Percentiles rank a stretch among this genome's conserved stretches.
Evolutionary conservation across 1,140 invertebrate genomes (phyloP).

Genomic region (Nebria ingens): DNA sequence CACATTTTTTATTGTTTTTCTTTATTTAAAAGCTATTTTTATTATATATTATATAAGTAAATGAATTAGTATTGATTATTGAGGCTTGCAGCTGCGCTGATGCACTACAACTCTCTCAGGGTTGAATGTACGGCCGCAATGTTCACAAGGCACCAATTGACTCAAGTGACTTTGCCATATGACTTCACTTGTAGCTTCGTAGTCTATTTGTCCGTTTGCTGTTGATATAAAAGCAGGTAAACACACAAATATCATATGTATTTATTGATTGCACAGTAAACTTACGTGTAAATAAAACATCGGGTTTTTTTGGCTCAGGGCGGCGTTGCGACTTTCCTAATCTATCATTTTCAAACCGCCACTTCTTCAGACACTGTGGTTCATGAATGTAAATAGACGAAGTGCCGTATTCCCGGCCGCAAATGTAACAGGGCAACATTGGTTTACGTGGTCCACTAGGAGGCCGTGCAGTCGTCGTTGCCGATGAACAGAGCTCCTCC

Average conservation of each 20-base stretch:
- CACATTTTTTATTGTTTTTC: no score
- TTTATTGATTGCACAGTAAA: slow-evolving; percentile 11
- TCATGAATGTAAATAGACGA: slow-evolving; percentile 64
- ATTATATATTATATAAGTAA: no score
- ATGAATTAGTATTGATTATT: background rate
- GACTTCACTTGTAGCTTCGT: slow-evolving; percentile 40
- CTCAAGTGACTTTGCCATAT: slow-evolving; percentile 46
- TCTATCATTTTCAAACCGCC: slow-evolving; percentile 56
- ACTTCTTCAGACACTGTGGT: slow-evolving; percentile 66
- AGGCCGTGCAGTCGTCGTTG: slow-evolving; percentile 10
- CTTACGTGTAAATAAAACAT: slow-evolving; percentile 42
- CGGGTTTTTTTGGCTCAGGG: slow-evolving; percentile 51
- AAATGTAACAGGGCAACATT: slow-evolving; percentile 57
- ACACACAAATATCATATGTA: background rate
- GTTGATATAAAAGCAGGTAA: slow-evolving; percentile 27
- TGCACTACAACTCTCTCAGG: slow-evolving; percentile 58
- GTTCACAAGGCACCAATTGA: slow-evolving; percentile 51
- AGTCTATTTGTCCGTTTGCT: slow-evolving; percentile 39
- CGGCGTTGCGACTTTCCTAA: slow-evolving; percentile 46
- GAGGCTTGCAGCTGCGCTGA: slow-evolving; percentile 48
- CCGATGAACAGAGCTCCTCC: no score
- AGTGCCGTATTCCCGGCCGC: slow-evolving; percentile 61
- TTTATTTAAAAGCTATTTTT: no score
- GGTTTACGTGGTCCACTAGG: slow-evolving; percentile 20
- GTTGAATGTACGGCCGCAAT: slow-evolving; percentile 58